Conservation (phyloP, 1,140 invertebrate species). For the Ips typographus region DNA sequence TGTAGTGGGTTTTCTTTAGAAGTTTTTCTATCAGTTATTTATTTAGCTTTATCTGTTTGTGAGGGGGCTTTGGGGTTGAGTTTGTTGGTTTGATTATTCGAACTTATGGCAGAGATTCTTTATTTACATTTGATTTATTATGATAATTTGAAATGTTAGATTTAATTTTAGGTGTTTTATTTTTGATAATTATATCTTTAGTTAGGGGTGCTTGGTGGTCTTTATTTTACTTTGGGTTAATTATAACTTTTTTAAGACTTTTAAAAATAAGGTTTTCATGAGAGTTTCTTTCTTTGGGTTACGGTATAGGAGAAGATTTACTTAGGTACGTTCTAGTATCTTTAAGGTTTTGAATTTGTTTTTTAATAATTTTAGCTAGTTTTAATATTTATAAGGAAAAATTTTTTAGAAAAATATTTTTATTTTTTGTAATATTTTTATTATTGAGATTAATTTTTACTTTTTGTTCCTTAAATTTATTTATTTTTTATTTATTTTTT, state of each 20-base stretch:
- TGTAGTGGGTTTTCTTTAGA: constrained; percentile 54
- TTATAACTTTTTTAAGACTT: constrained; percentile 53
- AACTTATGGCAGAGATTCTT: constrained; percentile 59
- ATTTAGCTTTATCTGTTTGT: constrained; percentile 61
- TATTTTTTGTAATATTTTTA: constrained; percentile 57
- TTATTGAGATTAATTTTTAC: constrained; percentile 59
- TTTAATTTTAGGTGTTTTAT: constrained; percentile 53
- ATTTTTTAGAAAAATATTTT: constrained; percentile 55
- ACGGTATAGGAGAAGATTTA: constrained; percentile 53
- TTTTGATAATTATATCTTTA: constrained; percentile 24
- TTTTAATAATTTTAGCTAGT: constrained; percentile 58
- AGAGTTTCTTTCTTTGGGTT: constrained; percentile 52
- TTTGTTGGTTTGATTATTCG: constrained; percentile 61
- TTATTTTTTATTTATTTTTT: constrained; percentile 70
- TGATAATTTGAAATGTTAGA: constrained; percentile 52
- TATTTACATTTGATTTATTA: constrained; percentile 58
- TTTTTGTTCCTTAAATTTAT: constrained; percentile 59
- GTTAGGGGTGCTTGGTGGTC: constrained; percentile 27
- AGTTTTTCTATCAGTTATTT: constrained; percentile 60
- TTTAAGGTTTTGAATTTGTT: constrained; percentile 58
- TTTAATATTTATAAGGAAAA: constrained; percentile 52
- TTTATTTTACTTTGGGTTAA: constrained; percentile 50
- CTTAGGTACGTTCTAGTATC: constrained; percentile 57
- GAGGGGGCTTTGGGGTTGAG: constrained; percentile 59
- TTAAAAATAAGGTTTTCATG: constrained; percentile 30